Base-by-base conservation (phyloP, 2,888 invertebrate species). In the Pegoplata infirma region DNA sequence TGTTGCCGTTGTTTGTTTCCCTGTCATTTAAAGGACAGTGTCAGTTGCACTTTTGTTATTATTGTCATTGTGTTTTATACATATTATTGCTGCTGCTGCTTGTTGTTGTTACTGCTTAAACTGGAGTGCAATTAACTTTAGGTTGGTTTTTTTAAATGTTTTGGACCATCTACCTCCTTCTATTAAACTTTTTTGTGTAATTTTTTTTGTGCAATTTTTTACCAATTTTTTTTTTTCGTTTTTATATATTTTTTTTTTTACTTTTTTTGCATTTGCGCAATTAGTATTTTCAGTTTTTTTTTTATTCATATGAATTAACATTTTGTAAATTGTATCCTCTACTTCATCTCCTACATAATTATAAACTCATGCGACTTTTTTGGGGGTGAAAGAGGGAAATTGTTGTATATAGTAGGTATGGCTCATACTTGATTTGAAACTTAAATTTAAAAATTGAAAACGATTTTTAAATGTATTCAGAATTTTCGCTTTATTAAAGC, bases 221-320 rank as follows among this genome's bases (percentile, higher is more conserved):
- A 66, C 53, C 61, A 75, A 63, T 63, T 63, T 77, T 79, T 79
- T 63, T 63, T 77, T 79, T 79, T 74, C 14, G 74, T 32, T 32
- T 32, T 10, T 49, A 21, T 46, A 61, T 61, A 46, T 46, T 55
- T 81, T 59, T 73, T 78, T 82, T 71, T 51, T 46, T 67, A 71
- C 71, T 81, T 84, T 82, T 84, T 84, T 82, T 79, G 82, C 82
- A 81, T 83, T 83, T 84, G 82, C 82, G 85, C 82, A 83, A 80
- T 81, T 80, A 73, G 59, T 74, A 67, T 59, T 73, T 78, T 76
- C 71, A n/a, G n/a, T n/a, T n/a, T n/a, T n/a, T 76, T 46, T 76
- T 77, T 71, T 74, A 56, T 67, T 72, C n/a, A 61, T 75, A 53
- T 63, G 63, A 76, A 76, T 76, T 76, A 76, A 76, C 75, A 76